Conservation (phyloP, 1,140 invertebrate species). For the Sminthurides bifidus region DNA sequence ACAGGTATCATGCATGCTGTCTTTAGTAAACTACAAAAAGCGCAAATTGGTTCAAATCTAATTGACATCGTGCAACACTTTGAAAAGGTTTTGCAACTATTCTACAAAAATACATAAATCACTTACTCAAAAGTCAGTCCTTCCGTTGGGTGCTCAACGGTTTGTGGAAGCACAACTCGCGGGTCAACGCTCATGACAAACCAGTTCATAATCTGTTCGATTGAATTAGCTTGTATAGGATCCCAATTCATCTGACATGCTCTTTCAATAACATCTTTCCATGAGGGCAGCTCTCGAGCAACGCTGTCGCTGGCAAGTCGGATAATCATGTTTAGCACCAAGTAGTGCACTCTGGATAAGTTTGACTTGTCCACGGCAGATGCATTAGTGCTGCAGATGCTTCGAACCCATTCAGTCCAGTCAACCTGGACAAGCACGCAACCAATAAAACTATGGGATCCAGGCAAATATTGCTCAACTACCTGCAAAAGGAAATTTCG, state of each 20-base stretch:
- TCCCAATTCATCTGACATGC: slow-evolving; percentile 58
- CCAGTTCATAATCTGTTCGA: slow-evolving; percentile 61
- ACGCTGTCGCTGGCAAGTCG: slow-evolving; percentile 59
- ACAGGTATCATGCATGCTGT: slow-evolving; percentile 47
- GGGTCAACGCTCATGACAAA: slow-evolving; percentile 64
- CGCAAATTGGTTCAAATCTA: slow-evolving; percentile 24
- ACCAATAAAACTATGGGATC: slow-evolving; percentile 57
- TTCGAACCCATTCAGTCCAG: slow-evolving; percentile 42
- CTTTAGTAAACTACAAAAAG: slow-evolving; percentile 44
- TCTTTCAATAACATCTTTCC: slow-evolving; percentile 44
- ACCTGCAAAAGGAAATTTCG: slow-evolving; percentile 35
- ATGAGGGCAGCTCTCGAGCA: slow-evolving; percentile 48
- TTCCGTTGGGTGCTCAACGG: slow-evolving; percentile 42
- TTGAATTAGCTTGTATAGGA: slow-evolving; percentile 49
- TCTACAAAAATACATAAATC: not conserved
- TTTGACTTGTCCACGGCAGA: not conserved
- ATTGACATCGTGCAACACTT: slow-evolving; percentile 5
- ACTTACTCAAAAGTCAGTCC: slow-evolving; percentile 42
- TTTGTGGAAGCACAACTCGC: slow-evolving; percentile 47
- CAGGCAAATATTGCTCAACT: slow-evolving; percentile 54
- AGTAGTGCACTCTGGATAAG: slow-evolving; percentile 40
- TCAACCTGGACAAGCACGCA: slow-evolving; percentile 52
- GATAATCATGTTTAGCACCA: slow-evolving; percentile 51
- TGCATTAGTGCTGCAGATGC: slow-evolving; percentile 14
- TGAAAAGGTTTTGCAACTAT: slow-evolving; percentile 22